Percentiles rank a stretch among this genome's conserved stretches.
These are phyloP conservation scores for Boleophthalmus pectinirostris DNA, from an alignment of 2,113 vertebrate genomes.

Conservation along the genomic window DNA sequence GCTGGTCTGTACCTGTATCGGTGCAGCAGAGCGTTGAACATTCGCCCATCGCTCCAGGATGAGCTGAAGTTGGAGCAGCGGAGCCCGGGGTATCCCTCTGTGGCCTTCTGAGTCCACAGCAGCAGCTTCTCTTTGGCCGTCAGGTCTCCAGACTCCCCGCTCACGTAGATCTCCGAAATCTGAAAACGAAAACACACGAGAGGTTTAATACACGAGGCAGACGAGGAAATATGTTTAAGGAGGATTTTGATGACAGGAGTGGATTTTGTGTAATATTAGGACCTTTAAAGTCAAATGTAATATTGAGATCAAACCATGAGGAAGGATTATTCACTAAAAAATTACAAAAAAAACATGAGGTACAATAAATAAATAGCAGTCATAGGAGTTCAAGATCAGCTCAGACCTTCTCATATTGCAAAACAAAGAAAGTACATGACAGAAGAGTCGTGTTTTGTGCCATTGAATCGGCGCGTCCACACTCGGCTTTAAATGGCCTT, in stretches of 20 bases:
- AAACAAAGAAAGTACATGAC: neutral
- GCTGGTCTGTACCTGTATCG: conserved; percentile 85
- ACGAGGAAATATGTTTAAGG: neutral
- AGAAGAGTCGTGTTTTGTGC: neutral
- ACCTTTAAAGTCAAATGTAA: too few relatives aligned
- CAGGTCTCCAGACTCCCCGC: conserved; percentile 93
- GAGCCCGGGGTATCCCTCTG: conserved; percentile 89
- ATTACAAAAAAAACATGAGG: too few relatives aligned
- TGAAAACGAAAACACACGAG: conserved; percentile 48
- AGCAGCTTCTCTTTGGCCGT: conserved; percentile 98
- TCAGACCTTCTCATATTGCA: too few relatives aligned
- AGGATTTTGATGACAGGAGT: too few relatives aligned
- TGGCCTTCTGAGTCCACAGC: conserved; percentile 94
- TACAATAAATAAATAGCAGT: too few relatives aligned
- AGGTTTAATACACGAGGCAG: neutral
- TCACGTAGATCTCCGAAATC: conserved; percentile 99
- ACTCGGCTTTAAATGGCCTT: conserved; percentile 1
- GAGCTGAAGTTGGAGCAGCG: conserved; percentile 97
- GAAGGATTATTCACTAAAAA: too few relatives aligned
- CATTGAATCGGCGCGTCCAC: neutral
- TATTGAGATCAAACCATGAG: too few relatives aligned
- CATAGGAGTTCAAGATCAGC: too few relatives aligned
- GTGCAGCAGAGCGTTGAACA: conserved; percentile 99
- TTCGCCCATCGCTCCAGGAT: conserved; percentile 93
- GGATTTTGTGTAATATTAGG: too few relatives aligned